Conservation (phyloP, 92 coral and sea anemone species). For the Phymanthus crucifer region DNA sequence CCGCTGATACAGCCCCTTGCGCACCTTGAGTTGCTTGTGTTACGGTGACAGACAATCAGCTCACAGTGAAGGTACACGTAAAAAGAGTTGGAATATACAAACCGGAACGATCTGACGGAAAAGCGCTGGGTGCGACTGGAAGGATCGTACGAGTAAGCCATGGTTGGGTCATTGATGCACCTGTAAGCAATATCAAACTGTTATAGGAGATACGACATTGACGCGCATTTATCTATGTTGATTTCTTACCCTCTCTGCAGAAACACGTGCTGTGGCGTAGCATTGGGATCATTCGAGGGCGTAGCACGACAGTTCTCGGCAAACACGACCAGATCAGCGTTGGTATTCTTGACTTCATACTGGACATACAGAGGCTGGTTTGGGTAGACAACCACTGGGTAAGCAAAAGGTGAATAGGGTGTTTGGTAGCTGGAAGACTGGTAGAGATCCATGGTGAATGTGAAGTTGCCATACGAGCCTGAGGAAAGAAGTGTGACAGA, state of each 20-base stretch:
- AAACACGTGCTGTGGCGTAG: too few relatives aligned
- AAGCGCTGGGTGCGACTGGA: slow-evolving; percentile 14
- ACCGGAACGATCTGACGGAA: slow-evolving; percentile 22
- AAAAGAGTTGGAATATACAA: background rate
- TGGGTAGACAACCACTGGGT: slow-evolving; percentile 16
- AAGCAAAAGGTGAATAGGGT: background rate
- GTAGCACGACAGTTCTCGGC: too few relatives aligned
- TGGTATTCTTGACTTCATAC: slow-evolving; percentile 8
- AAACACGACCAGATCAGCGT: slow-evolving; percentile 26
- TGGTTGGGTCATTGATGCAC: slow-evolving; percentile 14
- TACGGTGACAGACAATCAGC: slow-evolving; percentile 32
- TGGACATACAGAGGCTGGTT: slow-evolving; percentile 20
- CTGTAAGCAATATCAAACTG: too few relatives aligned
- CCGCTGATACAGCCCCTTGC: slow-evolving; percentile 18
- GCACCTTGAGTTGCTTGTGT: slow-evolving; percentile 17
- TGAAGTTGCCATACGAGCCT: slow-evolving; percentile 13
- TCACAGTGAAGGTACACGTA: background rate
- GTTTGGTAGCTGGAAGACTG: background rate
- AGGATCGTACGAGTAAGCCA: slow-evolving; percentile 5
- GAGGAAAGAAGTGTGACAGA: too few relatives aligned
- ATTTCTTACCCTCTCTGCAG: slow-evolving; percentile 21
- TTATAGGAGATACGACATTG: background rate
- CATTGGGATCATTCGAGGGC: too few relatives aligned
- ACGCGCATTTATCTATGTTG: background rate
- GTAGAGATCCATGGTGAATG: slow-evolving; percentile 9